Conservation (phyloP, 1,140 invertebrate genomes). For the Atta cephalotes region DNA sequence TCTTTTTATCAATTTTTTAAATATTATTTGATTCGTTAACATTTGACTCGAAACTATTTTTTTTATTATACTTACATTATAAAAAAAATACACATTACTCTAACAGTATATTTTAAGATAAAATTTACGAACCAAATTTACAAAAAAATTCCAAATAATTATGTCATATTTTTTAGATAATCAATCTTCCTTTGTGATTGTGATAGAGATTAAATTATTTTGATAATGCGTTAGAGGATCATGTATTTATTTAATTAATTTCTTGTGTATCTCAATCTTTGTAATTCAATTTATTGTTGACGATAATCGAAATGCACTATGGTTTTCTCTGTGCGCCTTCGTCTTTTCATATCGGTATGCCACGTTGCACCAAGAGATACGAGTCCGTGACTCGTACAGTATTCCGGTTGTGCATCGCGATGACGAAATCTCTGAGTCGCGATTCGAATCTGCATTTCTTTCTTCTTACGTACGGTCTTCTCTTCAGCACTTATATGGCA, state of each 20-base stretch:
- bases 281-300: slow-evolving; percentile 51
- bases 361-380: slow-evolving; percentile 51
- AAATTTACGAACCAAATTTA: neutral
- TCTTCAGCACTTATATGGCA: slow-evolving; percentile 27
- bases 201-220: neutral
- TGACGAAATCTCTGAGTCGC: slow-evolving; percentile 67
- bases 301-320: slow-evolving; percentile 23
- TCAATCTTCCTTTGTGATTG: neutral
- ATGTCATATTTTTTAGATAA: neutral
- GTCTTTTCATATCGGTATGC: slow-evolving; percentile 55
- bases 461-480: slow-evolving; percentile 35
- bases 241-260: neutral
- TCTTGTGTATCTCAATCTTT: neutral
- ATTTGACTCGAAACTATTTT: neutral
- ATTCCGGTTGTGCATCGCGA: slow-evolving; percentile 68
- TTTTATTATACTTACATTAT: neutral
- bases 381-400: slow-evolving; percentile 66
- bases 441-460: slow-evolving; percentile 69
- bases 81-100: neutral
- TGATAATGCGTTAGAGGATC: neutral
- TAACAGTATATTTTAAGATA: neutral
- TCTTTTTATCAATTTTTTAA: slow-evolving; percentile 11
- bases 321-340: slow-evolving; percentile 11
- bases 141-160: neutral
- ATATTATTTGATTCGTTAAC: neutral